A percentile compares a stretch with the other conserved stretches of the same genome.
Evolutionary conservation across 2,888 invertebrate species (phyloP).

Genomic region (Anthrax anthrax): DNA sequence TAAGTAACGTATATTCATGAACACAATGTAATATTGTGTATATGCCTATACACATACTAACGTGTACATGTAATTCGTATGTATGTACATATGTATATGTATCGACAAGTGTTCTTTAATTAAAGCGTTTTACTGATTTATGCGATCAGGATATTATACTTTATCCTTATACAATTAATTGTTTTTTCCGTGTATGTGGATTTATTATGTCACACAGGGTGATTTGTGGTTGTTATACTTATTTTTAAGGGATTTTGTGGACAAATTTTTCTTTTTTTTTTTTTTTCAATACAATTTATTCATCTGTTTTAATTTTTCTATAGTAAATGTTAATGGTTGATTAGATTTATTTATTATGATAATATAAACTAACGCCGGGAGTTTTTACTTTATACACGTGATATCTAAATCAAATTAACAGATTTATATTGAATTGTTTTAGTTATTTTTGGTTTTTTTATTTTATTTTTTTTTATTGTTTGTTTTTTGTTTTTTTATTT

Average conservation of each 20-base stretch:
- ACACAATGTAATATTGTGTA: no score
- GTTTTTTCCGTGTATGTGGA: constrained; percentile 16
- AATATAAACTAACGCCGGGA: no score
- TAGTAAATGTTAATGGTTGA: not conserved
- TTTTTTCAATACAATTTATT: not conserved
- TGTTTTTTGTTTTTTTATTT: no score
- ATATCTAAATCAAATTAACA: no score
- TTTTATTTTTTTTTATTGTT: no score
- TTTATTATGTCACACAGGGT: constrained; percentile 17
- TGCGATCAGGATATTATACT: not conserved
- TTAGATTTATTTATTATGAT: not conserved
- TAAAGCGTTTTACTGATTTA: constrained; percentile 8
- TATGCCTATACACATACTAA: no score
- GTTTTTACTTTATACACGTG: no score
- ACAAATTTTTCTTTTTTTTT: not conserved
- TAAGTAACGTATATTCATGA: no score
- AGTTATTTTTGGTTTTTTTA: no score
- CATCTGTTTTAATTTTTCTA: no score
- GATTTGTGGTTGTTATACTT: constrained; percentile 15
- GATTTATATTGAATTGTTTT: no score
- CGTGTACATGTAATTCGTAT: no score
- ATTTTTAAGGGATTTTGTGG: not conserved
- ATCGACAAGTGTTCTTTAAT: constrained; percentile 4
- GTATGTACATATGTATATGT: not conserved
- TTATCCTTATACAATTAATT: constrained; percentile 15